Evolutionary conservation across 1,140 invertebrate species (phyloP), one percentile per base, ranked within the genome.

Genomic region (Hetaerina americana): DNA sequence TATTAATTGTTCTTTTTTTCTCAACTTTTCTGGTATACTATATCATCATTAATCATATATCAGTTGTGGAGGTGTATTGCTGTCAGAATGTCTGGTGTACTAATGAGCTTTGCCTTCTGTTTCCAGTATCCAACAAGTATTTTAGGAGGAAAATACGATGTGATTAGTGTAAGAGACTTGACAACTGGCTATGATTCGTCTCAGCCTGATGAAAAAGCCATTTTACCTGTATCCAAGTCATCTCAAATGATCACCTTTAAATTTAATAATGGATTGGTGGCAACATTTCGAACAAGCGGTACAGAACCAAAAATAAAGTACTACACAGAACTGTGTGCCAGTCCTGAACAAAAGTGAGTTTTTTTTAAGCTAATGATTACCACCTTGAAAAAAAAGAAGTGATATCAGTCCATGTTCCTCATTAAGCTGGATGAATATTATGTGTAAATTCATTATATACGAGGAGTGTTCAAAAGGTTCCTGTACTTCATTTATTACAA

Each of bases 291-390:
- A 74, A 97, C 96, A 0, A 98, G 95, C 83, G 98, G 98, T 24
- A 99, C 98, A 0, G 98, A 99, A 81, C 97, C 97, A 22, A 99
- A 99, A 83, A 87, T 98, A 72, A 98, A 98, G 83, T 98, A 97
- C 81, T 99, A 99, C 81, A 92, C 93, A 0, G 97, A 99, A 83
- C 84, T 96, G 66, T 90, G 90, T 76, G 89, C 89, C 75, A 78
- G 84, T 22, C 88, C 90, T 0, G 82, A 84, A 57, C 80, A 88
- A 75, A 82, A 81, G 88, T 89, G 81, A 85, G 84, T 83, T 74
- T 8, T 73, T 57, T 40, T 40, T 0, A 73, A 68, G 40, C 6
- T 28, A 5, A 12, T 49, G 5, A 5, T 72, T 5, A 49, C 12
- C 26, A 26, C 8, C 25, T 25, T 26, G 24, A 31, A 18, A 29